These are phyloP conservation scores for Pocillopora damicornis DNA, from an alignment of 64 coral and sea anemone genomes.

Conservation along the genomic window DNA sequence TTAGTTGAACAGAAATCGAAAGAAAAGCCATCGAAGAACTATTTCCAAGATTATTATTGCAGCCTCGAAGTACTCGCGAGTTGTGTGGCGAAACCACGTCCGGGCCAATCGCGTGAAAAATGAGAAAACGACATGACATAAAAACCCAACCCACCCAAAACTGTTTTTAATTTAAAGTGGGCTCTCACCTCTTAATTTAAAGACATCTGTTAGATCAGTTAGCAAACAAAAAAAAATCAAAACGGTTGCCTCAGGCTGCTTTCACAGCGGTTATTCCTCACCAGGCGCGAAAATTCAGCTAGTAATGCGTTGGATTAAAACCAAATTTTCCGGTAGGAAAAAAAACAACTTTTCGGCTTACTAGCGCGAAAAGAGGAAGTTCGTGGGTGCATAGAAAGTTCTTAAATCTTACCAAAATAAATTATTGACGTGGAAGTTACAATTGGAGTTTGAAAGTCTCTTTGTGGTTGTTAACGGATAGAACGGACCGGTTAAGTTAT, in stretches of 20 bases:
- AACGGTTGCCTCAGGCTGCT: not conserved
- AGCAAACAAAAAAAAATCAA: not conserved
- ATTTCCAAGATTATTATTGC: not conserved
- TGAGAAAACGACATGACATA: not conserved
- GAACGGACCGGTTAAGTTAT: no score
- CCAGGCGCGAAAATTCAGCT: not conserved
- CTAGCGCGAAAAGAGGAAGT: not conserved
- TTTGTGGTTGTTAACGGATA: no score
- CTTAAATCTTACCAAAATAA: not conserved
- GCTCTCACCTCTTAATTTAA: not conserved
- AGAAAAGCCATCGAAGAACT: not conserved
- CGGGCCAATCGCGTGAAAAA: constrained; percentile 4
- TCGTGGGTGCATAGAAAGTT: not conserved
- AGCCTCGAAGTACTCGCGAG: not conserved
- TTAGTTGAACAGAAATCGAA: not conserved
- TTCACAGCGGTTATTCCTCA: not conserved
- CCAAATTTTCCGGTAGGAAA: not conserved
- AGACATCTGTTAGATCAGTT: constrained; percentile 14
- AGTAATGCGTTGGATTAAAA: not conserved
- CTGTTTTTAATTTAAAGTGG: not conserved
- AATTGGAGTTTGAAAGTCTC: no score
- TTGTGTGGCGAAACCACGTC: not conserved
- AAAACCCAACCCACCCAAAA: not conserved
- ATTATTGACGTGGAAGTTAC: not conserved
- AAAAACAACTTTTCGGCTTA: not conserved